These are phyloP conservation scores for Tetrapedia diversipes DNA, from an alignment of 2,888 invertebrate species.

Conservation along the genomic window DNA sequence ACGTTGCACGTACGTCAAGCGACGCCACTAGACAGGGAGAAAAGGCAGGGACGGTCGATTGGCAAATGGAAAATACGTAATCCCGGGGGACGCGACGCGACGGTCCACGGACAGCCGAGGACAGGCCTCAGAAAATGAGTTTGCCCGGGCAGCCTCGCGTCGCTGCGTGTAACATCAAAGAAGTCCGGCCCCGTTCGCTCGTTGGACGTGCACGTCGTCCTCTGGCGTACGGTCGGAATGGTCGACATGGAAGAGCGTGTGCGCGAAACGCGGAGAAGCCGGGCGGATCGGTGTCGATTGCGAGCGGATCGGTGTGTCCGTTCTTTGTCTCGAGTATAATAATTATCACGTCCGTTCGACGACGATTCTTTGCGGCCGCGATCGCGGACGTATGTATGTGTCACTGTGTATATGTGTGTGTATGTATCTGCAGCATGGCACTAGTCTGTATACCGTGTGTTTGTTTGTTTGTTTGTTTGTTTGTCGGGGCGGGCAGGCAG, in stretches of 20 bases:
- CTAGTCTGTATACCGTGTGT: no score
- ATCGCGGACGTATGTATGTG: not conserved
- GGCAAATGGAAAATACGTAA: constrained; percentile 73
- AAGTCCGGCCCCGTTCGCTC: constrained; percentile 41
- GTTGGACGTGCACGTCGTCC: constrained; percentile 32
- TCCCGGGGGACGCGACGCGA: no score
- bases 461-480: constrained; percentile 25
- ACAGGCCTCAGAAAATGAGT: constrained; percentile 73
- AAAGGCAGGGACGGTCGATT: constrained; percentile 68
- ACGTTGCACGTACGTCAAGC: constrained; percentile 69
- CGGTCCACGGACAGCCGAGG: constrained; percentile 71
- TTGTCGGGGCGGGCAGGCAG: constrained; percentile 29
- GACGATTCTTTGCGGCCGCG: constrained; percentile 73
- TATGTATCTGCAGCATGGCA: no score
- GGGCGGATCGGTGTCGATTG: constrained; percentile 64
- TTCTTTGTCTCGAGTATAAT: constrained; percentile 73
- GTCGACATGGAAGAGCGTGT: not conserved
- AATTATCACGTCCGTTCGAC: constrained; percentile 77
- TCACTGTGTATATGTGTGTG: constrained; percentile 16
- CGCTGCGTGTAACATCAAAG: constrained; percentile 69
- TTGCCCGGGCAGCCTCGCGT: constrained; percentile 57
- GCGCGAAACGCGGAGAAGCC: not conserved
- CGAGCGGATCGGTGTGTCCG: constrained; percentile 62
- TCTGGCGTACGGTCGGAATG: constrained; percentile 12
- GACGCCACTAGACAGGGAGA: constrained; percentile 65